Percentiles rank a stretch among this genome's conserved stretches.
Conservation (phyloP, 2,113 vertebrate species). For the Oryzias javanicus region DNA sequence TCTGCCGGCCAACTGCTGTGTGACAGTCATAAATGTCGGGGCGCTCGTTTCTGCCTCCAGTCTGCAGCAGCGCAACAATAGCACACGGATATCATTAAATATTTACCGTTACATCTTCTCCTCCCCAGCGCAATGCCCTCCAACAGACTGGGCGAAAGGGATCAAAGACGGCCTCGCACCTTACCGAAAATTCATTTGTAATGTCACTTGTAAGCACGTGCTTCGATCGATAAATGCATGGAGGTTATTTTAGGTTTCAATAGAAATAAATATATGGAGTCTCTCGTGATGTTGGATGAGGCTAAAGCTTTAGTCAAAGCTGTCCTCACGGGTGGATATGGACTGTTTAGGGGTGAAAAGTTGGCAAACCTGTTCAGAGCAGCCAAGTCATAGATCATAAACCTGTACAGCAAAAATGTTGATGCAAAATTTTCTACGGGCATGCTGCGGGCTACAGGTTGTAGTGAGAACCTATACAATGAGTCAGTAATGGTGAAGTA, state of each 20-base stretch:
- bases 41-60: constrained; percentile 43
- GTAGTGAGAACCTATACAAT: too few species aligned
- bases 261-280: too few species aligned
- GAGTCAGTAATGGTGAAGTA: too few species aligned
- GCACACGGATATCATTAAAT: constrained; percentile 59
- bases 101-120: constrained; percentile 69
- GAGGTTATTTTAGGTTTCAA: neutral
- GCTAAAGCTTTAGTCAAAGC: too few species aligned
- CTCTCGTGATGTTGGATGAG: too few species aligned
- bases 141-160: constrained; percentile 44
- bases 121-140: constrained; percentile 35
- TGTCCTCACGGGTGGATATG: too few species aligned
- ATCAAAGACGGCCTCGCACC: constrained; percentile 3
- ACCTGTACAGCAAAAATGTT: too few species aligned
- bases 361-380: too few species aligned
- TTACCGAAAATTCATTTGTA: constrained; percentile 2
- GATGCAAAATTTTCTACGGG: too few species aligned
- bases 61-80: constrained; percentile 46
- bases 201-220: neutral
- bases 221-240: neutral
- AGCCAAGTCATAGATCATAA: too few species aligned
- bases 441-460: too few species aligned
- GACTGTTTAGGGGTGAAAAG: too few species aligned
- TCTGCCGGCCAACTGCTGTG: constrained; percentile 28
- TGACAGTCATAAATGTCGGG: constrained; percentile 39